Evolutionary conservation across 2,113 vertebrate species (phyloP), one percentile per base, ranked within the genome.

Genomic region (Sialia sialis): DNA sequence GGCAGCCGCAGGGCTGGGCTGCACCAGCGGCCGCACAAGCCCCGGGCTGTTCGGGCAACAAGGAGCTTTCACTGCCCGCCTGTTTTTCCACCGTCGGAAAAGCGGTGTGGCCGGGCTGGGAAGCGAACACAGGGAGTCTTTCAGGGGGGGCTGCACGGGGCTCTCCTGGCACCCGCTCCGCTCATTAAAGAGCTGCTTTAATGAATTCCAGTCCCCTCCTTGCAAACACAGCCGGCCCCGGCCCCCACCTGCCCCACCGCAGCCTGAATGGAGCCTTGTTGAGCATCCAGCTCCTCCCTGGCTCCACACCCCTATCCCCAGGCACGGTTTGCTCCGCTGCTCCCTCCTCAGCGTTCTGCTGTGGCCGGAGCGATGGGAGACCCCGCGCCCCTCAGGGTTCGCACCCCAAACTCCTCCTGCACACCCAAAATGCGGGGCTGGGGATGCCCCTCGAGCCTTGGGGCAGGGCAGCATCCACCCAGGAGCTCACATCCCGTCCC

Each of bases 261-360:
- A 85, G 79, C 83, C 67, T 96, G 79, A 95, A 96, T 94, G 89
- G 51, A 93, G 83, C 93, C 89, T 94, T 96, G 94, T 95, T 92
- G 79, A 77, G 76, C 11, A 10, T 59, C 75, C 72, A 68, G 77
- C 30, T 46, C 34, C 72, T 63, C 58, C 46, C 44, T 6, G 1
- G 70, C 19, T 11, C 80, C 8, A 2, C 39, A 13, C 12, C 32
- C 54, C 49, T 3, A 6, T 63, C 16, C 46, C 29, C 32, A 5
- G 23, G 66, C 76, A 5, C 52, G 32, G 13, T 41, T 83, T 67
- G 55, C 56, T 75, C 60, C 0, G 1, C 13, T 81, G 44, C 48
- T 79, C 78, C 67, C 83, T 49, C 6, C 70, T 58, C 91, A 29
- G 43, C 22, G 29, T 78, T 59, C 68, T 73, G 27, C 73, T 43